Conservation (phyloP, 1,140 invertebrate genomes). For the Bactericera cockerelli region DNA sequence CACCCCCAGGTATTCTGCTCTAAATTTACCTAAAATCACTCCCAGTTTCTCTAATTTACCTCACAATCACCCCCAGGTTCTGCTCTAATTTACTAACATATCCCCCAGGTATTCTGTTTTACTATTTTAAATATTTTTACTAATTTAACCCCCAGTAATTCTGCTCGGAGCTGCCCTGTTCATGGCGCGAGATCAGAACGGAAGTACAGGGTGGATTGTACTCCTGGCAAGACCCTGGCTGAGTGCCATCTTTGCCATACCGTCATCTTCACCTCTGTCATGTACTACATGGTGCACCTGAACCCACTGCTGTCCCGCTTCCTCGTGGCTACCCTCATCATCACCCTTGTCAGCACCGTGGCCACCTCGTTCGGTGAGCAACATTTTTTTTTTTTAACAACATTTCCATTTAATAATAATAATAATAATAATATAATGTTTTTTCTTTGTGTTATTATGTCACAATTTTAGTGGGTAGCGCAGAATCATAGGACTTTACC, state of each 20-base stretch:
- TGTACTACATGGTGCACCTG: slow-evolving; percentile 77
- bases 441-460: too few species aligned
- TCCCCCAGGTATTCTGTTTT: too few species aligned
- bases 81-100: too few species aligned
- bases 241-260: slow-evolving; percentile 70
- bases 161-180: slow-evolving; percentile 84
- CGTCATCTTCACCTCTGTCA: slow-evolving; percentile 69
- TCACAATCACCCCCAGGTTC: too few species aligned
- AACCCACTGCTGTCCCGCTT: slow-evolving; percentile 54
- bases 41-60: too few species aligned
- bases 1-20: too few species aligned
- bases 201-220: slow-evolving; percentile 85
- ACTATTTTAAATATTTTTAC: too few species aligned
- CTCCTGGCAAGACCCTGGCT: slow-evolving; percentile 75
- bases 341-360: slow-evolving; percentile 73
- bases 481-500: too few species aligned
- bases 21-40: too few species aligned
- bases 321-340: slow-evolving; percentile 52
- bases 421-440: background rate
- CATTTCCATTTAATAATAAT: background rate
- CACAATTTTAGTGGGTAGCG: too few species aligned
- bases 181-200: slow-evolving; percentile 75
- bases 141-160: slow-evolving; percentile 87
- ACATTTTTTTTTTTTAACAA: too few species aligned
- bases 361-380: slow-evolving; percentile 76